Evolutionary conservation across 2,797 vertebrate species (phyloP).

Genomic region (Apogon hyalosoma): DNA sequence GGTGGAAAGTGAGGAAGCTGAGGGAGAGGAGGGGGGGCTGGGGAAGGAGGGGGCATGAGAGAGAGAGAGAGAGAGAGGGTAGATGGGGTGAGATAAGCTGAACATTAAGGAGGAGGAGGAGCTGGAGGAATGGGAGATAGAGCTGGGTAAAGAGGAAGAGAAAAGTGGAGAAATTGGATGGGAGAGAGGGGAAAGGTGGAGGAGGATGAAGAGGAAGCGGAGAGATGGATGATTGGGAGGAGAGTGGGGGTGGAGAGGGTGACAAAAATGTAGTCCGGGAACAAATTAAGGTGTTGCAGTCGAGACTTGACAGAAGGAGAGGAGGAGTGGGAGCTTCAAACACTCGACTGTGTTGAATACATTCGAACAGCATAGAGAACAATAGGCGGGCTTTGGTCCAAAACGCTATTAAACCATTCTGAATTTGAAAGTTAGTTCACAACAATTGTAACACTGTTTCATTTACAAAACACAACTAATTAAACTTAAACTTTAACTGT

Average conservation of each 20-base stretch:
- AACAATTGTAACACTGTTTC: constrained; percentile 7
- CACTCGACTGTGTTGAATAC: constrained; percentile 50
- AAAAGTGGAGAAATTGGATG: constrained; percentile 32
- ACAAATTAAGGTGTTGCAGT: constrained; percentile 71
- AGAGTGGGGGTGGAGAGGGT: constrained; percentile 36
- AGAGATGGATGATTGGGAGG: constrained; percentile 47
- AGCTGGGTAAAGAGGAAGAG: constrained; percentile 15
- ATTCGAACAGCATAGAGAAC: constrained; percentile 46
- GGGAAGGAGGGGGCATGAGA: no score
- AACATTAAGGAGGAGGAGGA: constrained; percentile 53
- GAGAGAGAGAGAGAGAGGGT: constrained; percentile 57
- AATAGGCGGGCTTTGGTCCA: constrained; percentile 54
- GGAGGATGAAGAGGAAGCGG: constrained; percentile 55
- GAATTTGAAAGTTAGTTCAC: constrained; percentile 31
- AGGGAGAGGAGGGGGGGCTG: constrained; percentile 40
- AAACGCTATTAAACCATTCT: constrained; percentile 9
- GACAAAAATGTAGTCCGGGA: constrained; percentile 64
- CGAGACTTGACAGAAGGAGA: constrained; percentile 74
- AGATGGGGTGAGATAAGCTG: constrained; percentile 58
- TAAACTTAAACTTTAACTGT: constrained; percentile 11
- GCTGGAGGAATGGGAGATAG: constrained; percentile 40
- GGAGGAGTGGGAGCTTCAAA: constrained; percentile 72
- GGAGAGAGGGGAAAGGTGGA: constrained; percentile 52
- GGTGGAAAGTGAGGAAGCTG: constrained; percentile 17
- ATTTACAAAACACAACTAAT: constrained; percentile 19